Percentiles rank a stretch among this genome's conserved stretches.
phyloP scores from a whole-genome alignment of 2,888 invertebrate genomes.

The Heliothis peltigera region DNA sequence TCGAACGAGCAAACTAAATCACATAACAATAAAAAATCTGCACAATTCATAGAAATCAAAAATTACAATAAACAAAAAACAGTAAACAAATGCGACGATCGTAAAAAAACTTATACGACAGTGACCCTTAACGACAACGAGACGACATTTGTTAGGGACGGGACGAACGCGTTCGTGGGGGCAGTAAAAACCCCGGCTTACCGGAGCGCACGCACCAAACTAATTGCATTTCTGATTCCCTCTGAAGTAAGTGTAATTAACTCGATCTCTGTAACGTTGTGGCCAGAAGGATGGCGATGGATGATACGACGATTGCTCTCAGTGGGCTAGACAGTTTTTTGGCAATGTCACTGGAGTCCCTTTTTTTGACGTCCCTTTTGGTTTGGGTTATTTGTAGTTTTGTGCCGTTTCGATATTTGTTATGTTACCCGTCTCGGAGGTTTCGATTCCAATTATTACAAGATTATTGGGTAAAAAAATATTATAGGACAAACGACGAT shows the following conservation, averaged over 20 bases:
- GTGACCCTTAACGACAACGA: slow-evolving; percentile 61
- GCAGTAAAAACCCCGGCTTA: slow-evolving; percentile 69
- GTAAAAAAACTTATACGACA: slow-evolving; percentile 64
- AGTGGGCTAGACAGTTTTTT: slow-evolving; percentile 24
- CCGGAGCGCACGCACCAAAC: slow-evolving; percentile 77
- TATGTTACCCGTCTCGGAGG: too few relatives aligned
- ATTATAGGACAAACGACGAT: too few relatives aligned
- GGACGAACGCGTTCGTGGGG: slow-evolving; percentile 55
- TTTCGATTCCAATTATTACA: too few relatives aligned
- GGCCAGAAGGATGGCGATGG: slow-evolving; percentile 58
- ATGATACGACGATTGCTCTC: slow-evolving; percentile 26
- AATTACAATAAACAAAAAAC: too few relatives aligned
- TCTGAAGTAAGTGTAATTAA: slow-evolving; percentile 84
- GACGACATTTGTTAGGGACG: slow-evolving; percentile 64
- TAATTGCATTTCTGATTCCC: slow-evolving; percentile 86
- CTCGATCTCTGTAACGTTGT: slow-evolving; percentile 69
- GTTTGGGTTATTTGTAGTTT: neutral
- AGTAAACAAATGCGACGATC: slow-evolving; percentile 60
- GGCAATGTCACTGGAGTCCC: slow-evolving; percentile 15
- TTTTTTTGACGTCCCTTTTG: too few relatives aligned
- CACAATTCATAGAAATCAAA: slow-evolving; percentile 29
- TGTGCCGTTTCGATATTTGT: neutral
- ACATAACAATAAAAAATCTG: neutral
- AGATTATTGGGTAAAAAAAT: too few relatives aligned
- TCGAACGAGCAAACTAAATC: slow-evolving; percentile 1